Base-by-base conservation (phyloP, 2,888 invertebrate species). In the Cecidostiba fungosa region DNA sequence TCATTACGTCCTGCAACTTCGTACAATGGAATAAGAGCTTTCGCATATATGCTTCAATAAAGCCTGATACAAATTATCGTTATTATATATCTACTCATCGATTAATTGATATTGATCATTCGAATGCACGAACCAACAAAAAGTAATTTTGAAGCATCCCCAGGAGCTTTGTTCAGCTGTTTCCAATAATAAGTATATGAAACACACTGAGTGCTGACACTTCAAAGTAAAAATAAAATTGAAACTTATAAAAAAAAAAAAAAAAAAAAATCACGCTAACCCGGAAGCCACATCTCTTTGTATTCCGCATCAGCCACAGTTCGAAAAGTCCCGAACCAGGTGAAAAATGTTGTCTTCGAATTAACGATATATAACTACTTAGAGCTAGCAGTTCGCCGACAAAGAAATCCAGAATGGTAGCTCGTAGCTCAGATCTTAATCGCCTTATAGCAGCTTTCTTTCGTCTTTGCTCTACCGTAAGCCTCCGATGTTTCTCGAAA, bases 361-460 rank as follows among this genome's bases (percentile, higher is more conserved):
- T 62, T 62, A 26, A 26, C 23, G 62, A 1, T 26, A 12, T 19
- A 16, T 47, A 47, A n/a, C n/a, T n/a, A 1, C 10, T 47, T 14
- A 10, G 5, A 10, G 16, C 47, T 16, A 14, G 5, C 29, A 66
- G 12, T 26, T 29, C 23, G 23, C 29, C 66, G 29, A 23, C 39
- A 16, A 62, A 43, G 36, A 62, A 39, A 73, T 19, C 36, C 10
- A 32, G 72, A 32, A 59, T 69, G 70, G 74, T 2, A 66, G 73
- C 74, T 62, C 23, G 74, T 74, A 74, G 76, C 74, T 69, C 26
- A 4, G 12, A 50, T 62, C 23, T 36, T 82, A 76, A 82, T 82
- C 82, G 82, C 47, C 82, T 82, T 76, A 82, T 50, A 76, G 82
- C 62, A 32, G 43, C 39, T 39, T 19, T 70, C 1, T 29, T 26